Percentiles rank a stretch among this genome's conserved stretches.
Conservation (phyloP, 2,797 vertebrate species). For the Pangasius krempfi region DNA sequence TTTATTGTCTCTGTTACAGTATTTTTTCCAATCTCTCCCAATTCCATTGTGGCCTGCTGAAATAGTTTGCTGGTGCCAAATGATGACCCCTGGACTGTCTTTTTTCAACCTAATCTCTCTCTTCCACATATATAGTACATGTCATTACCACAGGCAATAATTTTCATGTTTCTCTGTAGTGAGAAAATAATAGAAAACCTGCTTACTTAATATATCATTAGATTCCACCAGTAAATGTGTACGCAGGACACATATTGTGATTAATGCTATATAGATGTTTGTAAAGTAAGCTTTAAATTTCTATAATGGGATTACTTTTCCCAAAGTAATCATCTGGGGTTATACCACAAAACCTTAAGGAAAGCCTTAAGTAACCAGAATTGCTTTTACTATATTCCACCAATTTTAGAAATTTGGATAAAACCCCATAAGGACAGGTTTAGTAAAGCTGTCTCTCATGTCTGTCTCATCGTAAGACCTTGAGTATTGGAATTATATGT, state of each 20-base stretch:
- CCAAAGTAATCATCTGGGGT: neutral
- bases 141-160: neutral
- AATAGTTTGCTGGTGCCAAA: neutral
- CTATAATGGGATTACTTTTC: neutral
- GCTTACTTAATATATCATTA: neutral
- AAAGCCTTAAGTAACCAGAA: neutral
- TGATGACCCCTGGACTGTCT: neutral
- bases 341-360: neutral
- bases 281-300: neutral
- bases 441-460: neutral
- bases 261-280: neutral
- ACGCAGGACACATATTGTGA: neutral
- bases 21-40: neutral
- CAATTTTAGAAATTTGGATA: neutral
- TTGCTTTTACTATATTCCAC: neutral
- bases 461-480: neutral
- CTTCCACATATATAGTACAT: neutral
- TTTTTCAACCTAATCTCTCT: neutral
- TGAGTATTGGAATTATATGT: neutral
- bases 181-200: neutral
- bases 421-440: neutral
- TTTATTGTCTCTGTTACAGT: neutral
- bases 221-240: neutral
- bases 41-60: neutral
- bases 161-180: neutral